Evolutionary conservation across 2,113 vertebrate genomes (phyloP).

Genomic region (Brienomyrus longianalis): DNA sequence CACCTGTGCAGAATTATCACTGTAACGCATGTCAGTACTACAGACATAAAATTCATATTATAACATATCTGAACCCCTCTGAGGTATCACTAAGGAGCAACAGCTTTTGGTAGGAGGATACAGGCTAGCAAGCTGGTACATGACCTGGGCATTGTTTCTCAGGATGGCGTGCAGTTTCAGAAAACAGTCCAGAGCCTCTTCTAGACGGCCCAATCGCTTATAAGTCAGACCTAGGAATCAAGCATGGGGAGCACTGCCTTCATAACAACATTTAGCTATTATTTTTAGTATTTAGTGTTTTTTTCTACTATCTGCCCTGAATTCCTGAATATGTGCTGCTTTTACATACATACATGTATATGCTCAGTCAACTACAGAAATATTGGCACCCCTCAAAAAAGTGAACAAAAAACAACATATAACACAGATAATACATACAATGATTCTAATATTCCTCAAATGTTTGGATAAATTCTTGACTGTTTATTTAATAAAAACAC

Average conservation of each 20-base stretch:
- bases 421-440: neutral
- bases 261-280: neutral
- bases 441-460: neutral
- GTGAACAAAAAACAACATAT: neutral
- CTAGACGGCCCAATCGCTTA: conserved; percentile 76
- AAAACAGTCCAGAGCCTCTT: conserved; percentile 88
- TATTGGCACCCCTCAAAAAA: neutral
- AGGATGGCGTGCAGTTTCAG: conserved; percentile 90
- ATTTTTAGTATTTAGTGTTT: neutral
- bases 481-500: neutral
- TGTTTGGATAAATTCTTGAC: neutral
- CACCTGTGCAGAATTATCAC: neutral
- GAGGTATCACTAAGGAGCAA: neutral
- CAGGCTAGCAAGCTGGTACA: conserved; percentile 84
- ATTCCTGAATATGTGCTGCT: neutral
- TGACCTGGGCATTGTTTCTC: conserved; percentile 80
- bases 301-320: neutral
- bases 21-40: neutral
- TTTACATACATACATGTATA: neutral
- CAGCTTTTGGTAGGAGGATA: conserved; percentile 64
- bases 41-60: neutral
- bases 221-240: conserved; percentile 72
- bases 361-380: neutral
- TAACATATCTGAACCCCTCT: neutral
- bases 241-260: neutral